phyloP scores from a whole-genome alignment of 2,888 invertebrate species.

The Strigamia maritima region DNA sequence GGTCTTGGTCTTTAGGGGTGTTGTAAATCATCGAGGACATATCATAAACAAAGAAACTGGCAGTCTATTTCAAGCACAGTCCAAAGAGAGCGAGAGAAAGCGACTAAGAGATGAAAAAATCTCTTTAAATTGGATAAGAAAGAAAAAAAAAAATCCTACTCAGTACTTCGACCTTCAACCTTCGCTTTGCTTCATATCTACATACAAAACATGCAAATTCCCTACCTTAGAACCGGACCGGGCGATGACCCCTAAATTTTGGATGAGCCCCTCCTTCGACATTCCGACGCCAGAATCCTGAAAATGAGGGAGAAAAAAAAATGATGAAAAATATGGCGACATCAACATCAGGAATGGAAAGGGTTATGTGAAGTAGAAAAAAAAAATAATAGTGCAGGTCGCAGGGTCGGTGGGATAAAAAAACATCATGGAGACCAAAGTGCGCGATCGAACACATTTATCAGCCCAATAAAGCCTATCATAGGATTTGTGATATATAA shows the following conservation, averaged over 20 bases:
- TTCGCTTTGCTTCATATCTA: not conserved
- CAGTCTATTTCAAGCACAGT: not conserved
- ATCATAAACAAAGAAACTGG: not conserved
- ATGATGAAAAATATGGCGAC: constrained; percentile 14
- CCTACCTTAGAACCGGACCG: constrained; percentile 85
- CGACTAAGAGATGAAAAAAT: not conserved
- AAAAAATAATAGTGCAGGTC: constrained; percentile 25
- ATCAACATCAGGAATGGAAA: constrained; percentile 20
- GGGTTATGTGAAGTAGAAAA: not conserved
- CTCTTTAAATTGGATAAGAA: not conserved
- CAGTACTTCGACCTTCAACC: not conserved
- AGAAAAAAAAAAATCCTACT: not conserved
- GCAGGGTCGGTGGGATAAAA: constrained; percentile 18
- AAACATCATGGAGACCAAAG: constrained; percentile 20
- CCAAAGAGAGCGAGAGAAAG: not conserved
- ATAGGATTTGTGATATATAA: constrained; percentile 22
- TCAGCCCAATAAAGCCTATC: constrained; percentile 16
- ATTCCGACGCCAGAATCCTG: constrained; percentile 93
- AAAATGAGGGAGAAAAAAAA: not conserved
- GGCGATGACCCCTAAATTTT: constrained; percentile 92
- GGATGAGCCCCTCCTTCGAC: constrained; percentile 84
- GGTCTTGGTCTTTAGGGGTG: not conserved
- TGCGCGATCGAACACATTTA: constrained; percentile 23
- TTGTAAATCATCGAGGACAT: not conserved
- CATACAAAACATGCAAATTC: constrained; percentile 8